phyloP scores from a whole-genome alignment of 2,888 invertebrate species.

The Agrotis clavis region DNA sequence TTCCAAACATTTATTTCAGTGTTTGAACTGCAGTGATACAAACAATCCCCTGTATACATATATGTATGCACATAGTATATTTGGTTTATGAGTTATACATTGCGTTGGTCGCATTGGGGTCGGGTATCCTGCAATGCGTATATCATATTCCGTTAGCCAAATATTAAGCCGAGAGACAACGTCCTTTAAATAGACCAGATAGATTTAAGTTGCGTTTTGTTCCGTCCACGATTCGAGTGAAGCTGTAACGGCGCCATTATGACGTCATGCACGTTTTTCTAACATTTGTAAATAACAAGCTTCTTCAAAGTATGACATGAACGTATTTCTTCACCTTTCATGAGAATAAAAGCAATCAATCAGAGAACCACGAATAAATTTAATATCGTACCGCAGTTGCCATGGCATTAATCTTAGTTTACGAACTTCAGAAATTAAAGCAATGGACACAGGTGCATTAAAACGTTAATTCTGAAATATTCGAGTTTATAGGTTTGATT shows the following conservation, averaged over 20 bases:
- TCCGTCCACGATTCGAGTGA: neutral
- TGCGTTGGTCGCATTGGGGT: slow-evolving; percentile 47
- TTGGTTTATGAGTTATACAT: slow-evolving; percentile 5
- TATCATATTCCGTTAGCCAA: slow-evolving; percentile 41
- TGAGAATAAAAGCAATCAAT: neutral
- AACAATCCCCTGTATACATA: neutral
- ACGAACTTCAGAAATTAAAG: slow-evolving; percentile 8
- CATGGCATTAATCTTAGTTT: slow-evolving; percentile 8
- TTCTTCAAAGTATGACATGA: neutral
- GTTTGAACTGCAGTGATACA: neutral
- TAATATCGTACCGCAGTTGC: neutral
- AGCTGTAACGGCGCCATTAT: too few relatives aligned
- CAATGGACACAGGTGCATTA: neutral
- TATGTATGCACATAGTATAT: neutral
- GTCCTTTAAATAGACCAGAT: slow-evolving; percentile 10
- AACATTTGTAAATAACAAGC: neutral
- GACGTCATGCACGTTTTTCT: too few relatives aligned
- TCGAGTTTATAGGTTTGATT: neutral
- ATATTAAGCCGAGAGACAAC: slow-evolving; percentile 31
- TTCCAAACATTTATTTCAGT: neutral
- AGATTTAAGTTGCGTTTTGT: slow-evolving; percentile 28
- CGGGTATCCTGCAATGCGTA: slow-evolving; percentile 65
- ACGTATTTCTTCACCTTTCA: neutral
- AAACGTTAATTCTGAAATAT: neutral
- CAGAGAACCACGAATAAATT: neutral